phyloP scores from a whole-genome alignment of 2,888 invertebrate genomes.

The Doris montereyensis region DNA sequence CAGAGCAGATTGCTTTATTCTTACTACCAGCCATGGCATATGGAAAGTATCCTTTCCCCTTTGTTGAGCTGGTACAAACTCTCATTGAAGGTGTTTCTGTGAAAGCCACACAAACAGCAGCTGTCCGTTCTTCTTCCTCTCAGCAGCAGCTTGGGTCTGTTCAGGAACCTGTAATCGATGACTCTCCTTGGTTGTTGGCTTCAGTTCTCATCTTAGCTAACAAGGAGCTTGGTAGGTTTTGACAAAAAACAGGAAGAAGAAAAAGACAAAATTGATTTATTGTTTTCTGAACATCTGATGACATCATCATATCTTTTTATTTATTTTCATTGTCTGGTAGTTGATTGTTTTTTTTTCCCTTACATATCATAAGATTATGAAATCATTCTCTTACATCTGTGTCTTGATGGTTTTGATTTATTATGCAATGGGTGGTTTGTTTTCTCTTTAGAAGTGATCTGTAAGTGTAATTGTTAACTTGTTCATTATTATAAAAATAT shows the following conservation, averaged over 20 bases:
- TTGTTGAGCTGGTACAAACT: constrained; percentile 66
- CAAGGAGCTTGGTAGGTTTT: constrained; percentile 77
- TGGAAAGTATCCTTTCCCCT: constrained; percentile 66
- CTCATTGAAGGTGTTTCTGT: constrained; percentile 48
- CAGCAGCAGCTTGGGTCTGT: neutral
- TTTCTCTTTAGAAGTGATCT: no score
- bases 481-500: no score
- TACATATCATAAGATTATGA: no score
- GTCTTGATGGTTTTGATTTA: no score
- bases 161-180: neutral
- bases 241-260: neutral
- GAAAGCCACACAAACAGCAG: constrained; percentile 18
- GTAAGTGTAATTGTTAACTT: no score
- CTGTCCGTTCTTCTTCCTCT: constrained; percentile 36
- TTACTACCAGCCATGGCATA: constrained; percentile 70
- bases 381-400: no score
- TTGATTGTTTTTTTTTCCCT: no score
- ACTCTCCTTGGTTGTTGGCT: constrained; percentile 80
- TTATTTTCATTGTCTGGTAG: no score
- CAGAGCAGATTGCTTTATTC: constrained; percentile 69
- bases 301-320: no score
- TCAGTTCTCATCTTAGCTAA: constrained; percentile 81
- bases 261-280: neutral
- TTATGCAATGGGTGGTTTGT: no score
- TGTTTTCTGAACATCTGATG: neutral